Percentiles rank a stretch among this genome's conserved stretches.
phyloP scores from a whole-genome alignment of 1,140 invertebrate species.

The Archegozetes longisetosus region DNA sequence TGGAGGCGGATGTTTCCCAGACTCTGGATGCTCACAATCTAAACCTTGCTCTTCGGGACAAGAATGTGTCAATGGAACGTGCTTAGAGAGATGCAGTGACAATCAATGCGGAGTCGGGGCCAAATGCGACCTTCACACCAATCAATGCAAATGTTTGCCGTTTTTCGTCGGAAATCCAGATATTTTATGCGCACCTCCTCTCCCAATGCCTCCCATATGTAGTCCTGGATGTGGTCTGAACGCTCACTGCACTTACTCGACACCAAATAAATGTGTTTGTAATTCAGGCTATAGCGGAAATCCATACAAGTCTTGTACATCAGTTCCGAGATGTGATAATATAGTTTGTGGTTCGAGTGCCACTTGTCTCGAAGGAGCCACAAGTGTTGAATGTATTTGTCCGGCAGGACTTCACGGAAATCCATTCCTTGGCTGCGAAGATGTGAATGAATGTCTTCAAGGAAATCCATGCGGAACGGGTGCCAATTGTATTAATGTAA shows the following conservation, averaged over 20 bases:
- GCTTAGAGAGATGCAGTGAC: conserved; percentile 53
- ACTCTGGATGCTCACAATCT: conserved; percentile 48
- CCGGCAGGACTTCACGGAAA: conserved; percentile 39
- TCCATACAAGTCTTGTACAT: conserved; percentile 57
- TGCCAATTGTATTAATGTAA: conserved; percentile 53
- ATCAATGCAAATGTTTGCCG: conserved; percentile 66
- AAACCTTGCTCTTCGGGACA: conserved; percentile 56
- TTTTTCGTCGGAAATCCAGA: conserved; percentile 76
- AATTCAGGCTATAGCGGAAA: conserved; percentile 65
- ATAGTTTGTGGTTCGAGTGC: conserved; percentile 76
- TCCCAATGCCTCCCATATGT: conserved; percentile 60
- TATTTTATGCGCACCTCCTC: conserved; percentile 71
- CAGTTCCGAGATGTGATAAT: conserved; percentile 43
- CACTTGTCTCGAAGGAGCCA: conserved; percentile 59
- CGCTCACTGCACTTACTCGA: conserved; percentile 71
- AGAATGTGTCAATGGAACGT: conserved; percentile 63
- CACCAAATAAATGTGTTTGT: conserved; percentile 56
- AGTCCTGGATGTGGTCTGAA: conserved; percentile 58
- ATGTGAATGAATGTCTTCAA: conserved; percentile 19
- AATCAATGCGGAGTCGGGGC: conserved; percentile 65
- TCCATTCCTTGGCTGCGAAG: conserved; percentile 20
- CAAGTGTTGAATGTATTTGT: conserved; percentile 67
- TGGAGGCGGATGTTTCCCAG: conserved; percentile 49
- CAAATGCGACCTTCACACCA: conserved; percentile 54
- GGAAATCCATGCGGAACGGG: conserved; percentile 46